These are phyloP conservation scores for Luscinia luscinia DNA, from an alignment of 2,797 vertebrate genomes.

Conservation along the genomic window DNA sequence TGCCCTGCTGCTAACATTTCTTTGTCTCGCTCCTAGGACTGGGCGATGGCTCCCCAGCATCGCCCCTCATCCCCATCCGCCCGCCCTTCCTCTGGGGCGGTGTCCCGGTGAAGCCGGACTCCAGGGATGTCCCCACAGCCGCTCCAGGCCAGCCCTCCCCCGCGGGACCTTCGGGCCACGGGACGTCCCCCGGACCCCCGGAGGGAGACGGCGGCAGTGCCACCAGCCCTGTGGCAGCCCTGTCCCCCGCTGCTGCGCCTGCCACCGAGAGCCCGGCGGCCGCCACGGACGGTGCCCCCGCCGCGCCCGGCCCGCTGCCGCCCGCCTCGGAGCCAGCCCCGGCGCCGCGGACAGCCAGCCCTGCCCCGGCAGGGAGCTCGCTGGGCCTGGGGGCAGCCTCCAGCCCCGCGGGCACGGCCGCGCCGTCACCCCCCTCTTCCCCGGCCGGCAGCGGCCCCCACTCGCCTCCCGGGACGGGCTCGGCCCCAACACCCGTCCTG, in stretches of 20 bases:
- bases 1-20: neutral
- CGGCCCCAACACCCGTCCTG: neutral
- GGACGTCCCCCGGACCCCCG: accelerated
- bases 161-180: accelerated
- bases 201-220: neutral
- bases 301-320: neutral
- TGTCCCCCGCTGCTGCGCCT: neutral
- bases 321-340: neutral
- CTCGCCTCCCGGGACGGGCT: accelerated
- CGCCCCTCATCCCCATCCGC: accelerated
- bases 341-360: neutral
- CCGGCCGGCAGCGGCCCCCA: accelerated
- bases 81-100: neutral
- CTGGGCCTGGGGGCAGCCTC: neutral
- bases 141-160: neutral
- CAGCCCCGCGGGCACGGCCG: neutral
- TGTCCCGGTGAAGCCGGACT: neutral
- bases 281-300: accelerated
- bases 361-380: neutral
- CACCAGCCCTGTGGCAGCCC: accelerated
- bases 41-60: neutral
- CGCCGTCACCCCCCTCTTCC: neutral
- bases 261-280: accelerated
- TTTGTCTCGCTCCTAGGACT: constrained; percentile 10
- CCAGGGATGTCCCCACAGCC: neutral